Evolutionary conservation across 2,113 vertebrate species (phyloP), one percentile per base, ranked within the genome.

Genomic region (Gymnogyps californianus): DNA sequence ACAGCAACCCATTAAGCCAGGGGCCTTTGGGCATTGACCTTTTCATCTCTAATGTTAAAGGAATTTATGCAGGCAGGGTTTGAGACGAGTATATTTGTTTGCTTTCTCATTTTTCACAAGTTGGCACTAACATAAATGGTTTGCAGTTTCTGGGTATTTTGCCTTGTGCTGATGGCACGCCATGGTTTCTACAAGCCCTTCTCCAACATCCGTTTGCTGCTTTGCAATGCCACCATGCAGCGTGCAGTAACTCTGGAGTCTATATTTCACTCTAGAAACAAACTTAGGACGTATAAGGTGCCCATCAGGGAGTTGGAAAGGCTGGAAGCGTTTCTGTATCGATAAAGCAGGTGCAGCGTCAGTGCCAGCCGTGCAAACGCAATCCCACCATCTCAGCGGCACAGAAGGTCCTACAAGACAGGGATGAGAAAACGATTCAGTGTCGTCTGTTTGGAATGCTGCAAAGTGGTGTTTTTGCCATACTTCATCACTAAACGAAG

Each of bases 1-100:
- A 65, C 61, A 76, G 66, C 46, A 61, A 36, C 78, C 77, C 57
- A 76, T 95, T 79, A 71, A 91, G n/a, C 28, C 65, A 18, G 11
- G 46, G 87, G 91, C 94, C 87, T 90, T 90, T 83, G 90, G 92
- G 79, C 87, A 77, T 2, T 58, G 82, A 83, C 90, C 83, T 96
- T 96, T 92, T 54, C 55, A 70, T 88, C 52, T 72, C n/a, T n/a
- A 12, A 20, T 3, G 58, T 57, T 77, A 44, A 46, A 90, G n/a
- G 54, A 74, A 72, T 91, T 83, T 80, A 71, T 49, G 42, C 57
- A 93, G 88, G n/a, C 74, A 34, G 81, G 67, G 38, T 46, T 51
- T 51, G 38, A 67, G 78, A 82, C 1, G 6, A 79, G 70, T 55
- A 3, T 59, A 51, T 85, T 85, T 83, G 57, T 76, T 96, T 80